Base-by-base conservation (phyloP, 2,797 vertebrate species). In the Enteromius treurensis region DNA sequence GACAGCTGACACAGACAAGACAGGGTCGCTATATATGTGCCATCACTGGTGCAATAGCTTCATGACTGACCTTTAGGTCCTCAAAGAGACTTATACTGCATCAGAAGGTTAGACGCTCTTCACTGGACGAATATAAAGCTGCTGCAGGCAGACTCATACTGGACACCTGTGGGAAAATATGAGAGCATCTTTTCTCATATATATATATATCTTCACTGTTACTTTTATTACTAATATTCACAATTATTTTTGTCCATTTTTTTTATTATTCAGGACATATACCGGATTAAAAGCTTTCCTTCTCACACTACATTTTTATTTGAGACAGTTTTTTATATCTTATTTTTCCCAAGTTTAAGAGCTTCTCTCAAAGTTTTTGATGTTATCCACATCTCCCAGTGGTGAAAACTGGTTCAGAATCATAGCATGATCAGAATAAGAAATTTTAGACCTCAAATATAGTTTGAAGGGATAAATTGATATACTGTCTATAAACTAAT, bases 391-490 rank as follows among this genome's bases (percentile, higher is more conserved):
- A 62, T 45, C n/a, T 62, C 74, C 70, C 51, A 15, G 32, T 75
- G 32, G 13, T 37, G 51, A 58, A n/a, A 5, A 23, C 51, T 40
- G 32, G 11, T 75, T 37, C 32, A 55, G 6, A 55, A 55, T 37
- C 49, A 75, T 37, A 11, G 71, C 71, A 37, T 23, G 51, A 40
- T 23, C 73, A 40, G 73, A 76, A 75, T 75, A 55, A 75, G 32
- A 75, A 6, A 51, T 73, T 19, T 10, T 29, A 55, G 15, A 32
- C 32, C 26, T 73, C 26, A 76, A 58, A 75, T 51, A 37, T 8
- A 51, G 26, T 58, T 76, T 40, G 32, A 58, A 62, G 26, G 51
- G 13, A 58, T 37, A 74, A 21, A 34, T 8, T n/a, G 19, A 55
- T 19, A 40, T 4, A 45, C 42, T 45, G 42, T 13, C 4, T 23